Evolutionary conservation across 35 echinoderm and acorn worm species (phyloP), one percentile per base, ranked within the genome.

Genomic region (Chiridota heheva): DNA sequence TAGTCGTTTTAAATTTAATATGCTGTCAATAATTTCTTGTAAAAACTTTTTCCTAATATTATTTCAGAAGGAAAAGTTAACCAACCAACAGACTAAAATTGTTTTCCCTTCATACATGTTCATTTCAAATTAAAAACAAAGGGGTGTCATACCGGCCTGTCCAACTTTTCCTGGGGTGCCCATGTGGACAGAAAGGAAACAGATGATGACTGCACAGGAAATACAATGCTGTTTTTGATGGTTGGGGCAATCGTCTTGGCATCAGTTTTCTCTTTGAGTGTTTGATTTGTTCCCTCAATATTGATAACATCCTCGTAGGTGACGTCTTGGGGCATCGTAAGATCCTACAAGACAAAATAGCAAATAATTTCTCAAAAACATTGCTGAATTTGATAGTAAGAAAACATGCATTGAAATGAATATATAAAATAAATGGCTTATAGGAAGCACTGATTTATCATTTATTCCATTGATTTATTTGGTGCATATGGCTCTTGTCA

Each of bases 111-210:
- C n/a, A n/a, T n/a, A n/a, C n/a, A n/a, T n/a, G n/a, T n/a, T n/a
- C n/a, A n/a, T n/a, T n/a, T n/a, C n/a, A n/a, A n/a, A n/a, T n/a
- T n/a, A n/a, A n/a, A n/a, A n/a, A n/a, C n/a, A n/a, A n/a, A n/a
- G n/a, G n/a, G 13, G 29, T 65, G 29, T 24, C 39, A 70, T 78
- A 78, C 75, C 67, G 70, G 77, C 25, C 53, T 56, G 10, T 77
- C 63, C 42, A 45, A 37, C 53, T 86, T 81, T 47, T 97, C 93
- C 36, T 91, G 80, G 27, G 95, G 89, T 60, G 89, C 89, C 89
- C 95, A 98, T 20, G 80, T 81, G 66, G 95, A 98, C 39, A 98
- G 42, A 81, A 98, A 98, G 1, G 95, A 98, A 33, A 98, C 89
- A 13, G 95, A 88, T 26, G 92, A 82, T 41, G 70, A 84, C 18